phyloP scores from a whole-genome alignment of 2,888 invertebrate species.

The Nebria salina region DNA sequence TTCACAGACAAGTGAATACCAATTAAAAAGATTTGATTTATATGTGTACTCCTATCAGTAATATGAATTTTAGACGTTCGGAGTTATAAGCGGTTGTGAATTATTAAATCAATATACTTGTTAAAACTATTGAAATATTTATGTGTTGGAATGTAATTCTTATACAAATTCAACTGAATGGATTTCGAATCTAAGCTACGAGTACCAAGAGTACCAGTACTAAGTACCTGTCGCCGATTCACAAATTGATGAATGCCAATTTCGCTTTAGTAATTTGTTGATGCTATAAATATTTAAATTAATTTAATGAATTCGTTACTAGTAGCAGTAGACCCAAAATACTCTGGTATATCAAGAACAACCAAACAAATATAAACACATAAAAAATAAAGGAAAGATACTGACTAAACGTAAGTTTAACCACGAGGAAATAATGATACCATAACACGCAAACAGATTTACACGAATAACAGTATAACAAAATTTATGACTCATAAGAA shows the following conservation, averaged over 20 bases:
- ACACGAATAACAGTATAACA: conserved; percentile 24
- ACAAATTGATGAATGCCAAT: neutral
- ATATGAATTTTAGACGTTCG: too few species aligned
- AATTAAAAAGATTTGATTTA: too few species aligned
- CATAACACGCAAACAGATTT: conserved; percentile 38
- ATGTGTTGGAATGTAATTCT: too few species aligned
- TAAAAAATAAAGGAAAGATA: conserved; percentile 29
- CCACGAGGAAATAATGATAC: conserved; percentile 31
- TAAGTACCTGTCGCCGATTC: neutral
- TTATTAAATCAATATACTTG: too few species aligned
- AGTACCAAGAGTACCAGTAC: neutral
- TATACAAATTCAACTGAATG: too few species aligned
- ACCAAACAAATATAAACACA: conserved; percentile 9
- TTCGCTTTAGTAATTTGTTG: neutral
- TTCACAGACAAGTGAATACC: too few species aligned
- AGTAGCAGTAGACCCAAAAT: neutral
- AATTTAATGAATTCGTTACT: neutral
- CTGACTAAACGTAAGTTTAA: conserved; percentile 39
- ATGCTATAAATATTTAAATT: neutral
- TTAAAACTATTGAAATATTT: too few species aligned
- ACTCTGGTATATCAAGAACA: neutral
- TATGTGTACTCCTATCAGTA: too few species aligned
- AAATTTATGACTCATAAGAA: conserved; percentile 28
- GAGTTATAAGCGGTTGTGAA: too few species aligned
- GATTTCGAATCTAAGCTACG: too few species aligned